Evolutionary conservation across 2,888 invertebrate species (phyloP).

Genomic region (Anarsia innoxiella): DNA sequence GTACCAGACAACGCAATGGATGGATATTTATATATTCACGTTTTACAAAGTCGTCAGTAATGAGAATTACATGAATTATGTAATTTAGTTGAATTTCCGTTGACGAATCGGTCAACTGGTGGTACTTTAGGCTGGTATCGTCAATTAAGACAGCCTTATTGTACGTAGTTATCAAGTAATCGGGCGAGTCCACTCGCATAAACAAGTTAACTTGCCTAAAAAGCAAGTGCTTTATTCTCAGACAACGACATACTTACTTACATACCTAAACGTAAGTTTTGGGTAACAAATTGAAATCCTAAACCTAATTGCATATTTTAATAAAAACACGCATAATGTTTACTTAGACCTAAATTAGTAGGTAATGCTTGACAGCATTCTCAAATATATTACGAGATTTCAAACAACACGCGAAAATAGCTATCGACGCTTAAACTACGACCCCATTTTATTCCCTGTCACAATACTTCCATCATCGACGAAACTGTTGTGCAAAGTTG

Average conservation of each 20-base stretch:
- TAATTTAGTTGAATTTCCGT: too few species aligned
- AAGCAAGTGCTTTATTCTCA: conserved; percentile 27
- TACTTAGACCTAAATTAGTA: conserved; percentile 59
- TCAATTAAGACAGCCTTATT: neutral
- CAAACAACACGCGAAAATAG: conserved; percentile 66
- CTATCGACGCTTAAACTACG: conserved; percentile 51
- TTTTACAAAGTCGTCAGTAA: conserved; percentile 4
- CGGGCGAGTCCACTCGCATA: too few species aligned
- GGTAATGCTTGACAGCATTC: conserved; percentile 49
- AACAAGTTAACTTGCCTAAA: too few species aligned
- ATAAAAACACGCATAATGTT: conserved; percentile 65
- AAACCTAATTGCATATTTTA: conserved; percentile 66
- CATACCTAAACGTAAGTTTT: conserved; percentile 50
- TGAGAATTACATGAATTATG: too few species aligned
- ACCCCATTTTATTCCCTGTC: conserved; percentile 63
- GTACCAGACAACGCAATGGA: conserved; percentile 23
- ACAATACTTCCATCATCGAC: conserved; percentile 33
- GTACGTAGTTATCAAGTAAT: too few species aligned
- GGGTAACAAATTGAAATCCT: conserved; percentile 65
- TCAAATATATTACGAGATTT: conserved; percentile 72
- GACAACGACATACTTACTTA: conserved; percentile 39
- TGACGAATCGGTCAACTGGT: too few species aligned
- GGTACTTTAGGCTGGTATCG: conserved; percentile 1
- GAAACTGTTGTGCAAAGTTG: conserved; percentile 38
- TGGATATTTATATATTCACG: conserved; percentile 5